Base-by-base conservation (phyloP, 2,888 invertebrate genomes). In the Parasteatoda lunata region DNA sequence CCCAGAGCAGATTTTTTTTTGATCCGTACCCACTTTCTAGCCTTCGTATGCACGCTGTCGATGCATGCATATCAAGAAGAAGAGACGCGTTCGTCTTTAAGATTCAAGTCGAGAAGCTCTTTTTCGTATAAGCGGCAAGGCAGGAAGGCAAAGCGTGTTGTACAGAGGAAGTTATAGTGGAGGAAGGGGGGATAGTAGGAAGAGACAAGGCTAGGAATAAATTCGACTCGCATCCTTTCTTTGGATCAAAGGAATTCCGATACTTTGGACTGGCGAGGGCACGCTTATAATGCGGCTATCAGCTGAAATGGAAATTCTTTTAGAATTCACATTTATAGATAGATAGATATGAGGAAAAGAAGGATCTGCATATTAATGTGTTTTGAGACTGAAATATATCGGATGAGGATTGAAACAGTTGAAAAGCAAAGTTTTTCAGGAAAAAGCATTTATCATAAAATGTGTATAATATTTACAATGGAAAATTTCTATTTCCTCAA, bases 321-420 rank as follows among this genome's bases (percentile, higher is more conserved):
- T 15, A 48, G 82, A 68, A 73, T 73, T 81, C 47, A n/a, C 52
- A 54, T 51, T 48, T 73, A 66, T 65, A 81, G 49, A 78, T 70
- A 81, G 81, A 73, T 81, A 68, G 65, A 81, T 81, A 75, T 68
- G 52, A 66, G 47, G 30, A 51, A 69, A 64, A 77, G 64, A 49
- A 59, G 76, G 76, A 76, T 82, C 82, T 82, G 82, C 82, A 82
- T 82, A 82, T 76, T 71, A 76, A 82, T 70, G 82, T 48, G 13
- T 76, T 72, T 51, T 70, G 72, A 70, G 82, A 69, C 73, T 13
- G 68, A 69, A 48, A 75, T 75, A 54, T 81, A 68, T 68, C 70
- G 70, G 70, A 82, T 76, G 82, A 82, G 69, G 71, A 70, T 64
- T 47, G 30, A 45, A 66, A 45, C n/a, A 3, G 64, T 47, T 49